Percentiles rank a stretch among this genome's conserved stretches.
Conservation (phyloP, 2,113 vertebrate genomes). For the Phrynocephalus versicolor region DNA sequence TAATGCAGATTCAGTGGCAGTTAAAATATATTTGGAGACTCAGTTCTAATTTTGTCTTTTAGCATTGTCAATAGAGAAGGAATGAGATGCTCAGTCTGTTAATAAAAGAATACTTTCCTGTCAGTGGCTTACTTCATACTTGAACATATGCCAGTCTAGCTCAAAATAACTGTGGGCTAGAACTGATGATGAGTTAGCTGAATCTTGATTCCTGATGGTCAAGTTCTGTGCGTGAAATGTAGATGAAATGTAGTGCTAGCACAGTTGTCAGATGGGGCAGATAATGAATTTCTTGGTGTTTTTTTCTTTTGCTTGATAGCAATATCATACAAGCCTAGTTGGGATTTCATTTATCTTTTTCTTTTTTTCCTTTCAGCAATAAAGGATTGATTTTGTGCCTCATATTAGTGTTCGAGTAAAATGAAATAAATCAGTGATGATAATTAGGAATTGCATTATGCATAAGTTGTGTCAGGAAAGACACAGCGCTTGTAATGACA, state of each 20-base stretch:
- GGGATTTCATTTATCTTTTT: not conserved
- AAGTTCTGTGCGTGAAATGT: not conserved
- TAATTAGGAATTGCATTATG: conserved; percentile 26
- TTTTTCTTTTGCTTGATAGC: not conserved
- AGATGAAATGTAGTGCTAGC: not conserved
- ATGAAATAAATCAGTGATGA: conserved; percentile 33
- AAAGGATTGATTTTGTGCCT: conserved; percentile 37
- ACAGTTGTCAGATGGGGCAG: not conserved
- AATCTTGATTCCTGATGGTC: not conserved
- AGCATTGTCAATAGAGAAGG: not conserved
- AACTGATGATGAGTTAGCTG: too few species aligned
- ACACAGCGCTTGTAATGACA: not conserved
- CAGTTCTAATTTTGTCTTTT: not conserved
- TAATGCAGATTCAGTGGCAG: not conserved
- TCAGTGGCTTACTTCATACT: not conserved
- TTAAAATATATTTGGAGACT: not conserved
- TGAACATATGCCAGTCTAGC: not conserved
- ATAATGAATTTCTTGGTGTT: not conserved
- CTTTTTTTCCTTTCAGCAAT: conserved; percentile 3
- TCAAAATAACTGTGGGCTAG: not conserved
- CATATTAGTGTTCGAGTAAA: conserved; percentile 26
- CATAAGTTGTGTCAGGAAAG: not conserved
- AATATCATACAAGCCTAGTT: not conserved
- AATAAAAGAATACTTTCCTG: not conserved
- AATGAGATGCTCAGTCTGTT: not conserved